Conservation (phyloP, 2,797 vertebrate genomes). For the Fringilla coelebs region DNA sequence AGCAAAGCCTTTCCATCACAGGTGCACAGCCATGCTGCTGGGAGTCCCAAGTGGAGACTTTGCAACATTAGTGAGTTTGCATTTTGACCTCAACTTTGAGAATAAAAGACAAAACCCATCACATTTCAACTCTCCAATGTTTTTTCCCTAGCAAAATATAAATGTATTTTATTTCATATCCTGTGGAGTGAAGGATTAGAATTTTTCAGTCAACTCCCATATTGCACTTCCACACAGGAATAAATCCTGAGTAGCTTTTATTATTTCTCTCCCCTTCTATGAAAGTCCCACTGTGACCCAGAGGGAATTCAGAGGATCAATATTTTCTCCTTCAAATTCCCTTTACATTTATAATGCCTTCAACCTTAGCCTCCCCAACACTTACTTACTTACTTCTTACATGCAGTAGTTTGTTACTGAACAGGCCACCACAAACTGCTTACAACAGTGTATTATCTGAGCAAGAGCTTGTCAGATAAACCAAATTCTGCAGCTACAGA, state of each 20-base stretch:
- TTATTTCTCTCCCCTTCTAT: not conserved
- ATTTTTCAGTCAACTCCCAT: not conserved
- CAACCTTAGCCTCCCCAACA: not conserved
- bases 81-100: not conserved
- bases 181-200: not conserved
- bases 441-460: not conserved
- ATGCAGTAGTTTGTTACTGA: conserved; percentile 46
- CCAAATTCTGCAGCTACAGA: not conserved
- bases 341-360: not conserved
- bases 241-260: not conserved
- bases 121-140: not conserved
- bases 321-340: conserved; percentile 28
- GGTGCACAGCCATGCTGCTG: conserved; percentile 60
- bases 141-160: not conserved
- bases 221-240: not conserved
- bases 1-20: conserved; percentile 61
- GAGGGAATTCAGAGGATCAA: conserved; percentile 36
- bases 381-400: not conserved
- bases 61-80: not conserved
- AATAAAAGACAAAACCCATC: not conserved
- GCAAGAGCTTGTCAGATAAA: not conserved
- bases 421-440: conserved; percentile 52
- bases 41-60: conserved; percentile 47
- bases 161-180: not conserved
- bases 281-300: conserved; percentile 30